Evolutionary conservation across 92 coral and sea anemone genomes (phyloP), one percentile per base, ranked within the genome.

Genomic region (Palythoa grandiflora): DNA sequence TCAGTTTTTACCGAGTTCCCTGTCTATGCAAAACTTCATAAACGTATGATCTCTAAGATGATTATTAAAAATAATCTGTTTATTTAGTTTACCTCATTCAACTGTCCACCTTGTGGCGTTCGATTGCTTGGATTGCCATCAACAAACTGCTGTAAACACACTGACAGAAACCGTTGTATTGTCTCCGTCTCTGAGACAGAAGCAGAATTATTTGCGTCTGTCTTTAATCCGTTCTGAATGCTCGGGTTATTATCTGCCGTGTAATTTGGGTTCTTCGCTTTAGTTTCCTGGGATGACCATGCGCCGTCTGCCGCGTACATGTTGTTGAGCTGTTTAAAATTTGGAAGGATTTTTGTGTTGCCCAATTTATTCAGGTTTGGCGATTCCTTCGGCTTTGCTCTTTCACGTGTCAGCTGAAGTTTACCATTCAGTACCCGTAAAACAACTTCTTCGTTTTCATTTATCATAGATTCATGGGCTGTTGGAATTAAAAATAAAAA

Each of bases 291-390:
- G 4, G 78, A 47, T 3, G 86, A 66, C 75, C 71, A 81, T 15
- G 59, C 86, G n/a, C 86, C 86, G 28, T 81, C 50, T 1, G 86
- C 75, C 21, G 61, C 86, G 75, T 81, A 68, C 86, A 81, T 81
- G 44, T 48, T 81, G 44, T 48, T 81, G n/a, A 70, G 6, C 15
- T 9, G 75, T 21, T 66, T 44, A 36, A 15, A 55, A 50, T 4
- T 21, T 20, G 74, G 65, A 75, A 17, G 16, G 39, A 14, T 57
- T 6, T 68, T 66, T 48, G 60, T 81, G 61, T 51, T 66, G 85
- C 85, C 63, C 12, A 80, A 35, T n/a, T 61, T 14, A 19, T 80
- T 66, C 38, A 47, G 48, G 39, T 28, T 44, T 13, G 37, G 59
- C 36, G 59, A 20, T 63, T 66, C 35, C 55, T 28, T 28, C 28